Evolutionary conservation across 2,113 vertebrate genomes (phyloP), one percentile per base, ranked within the genome.

Genomic region (Carassius auratus): DNA sequence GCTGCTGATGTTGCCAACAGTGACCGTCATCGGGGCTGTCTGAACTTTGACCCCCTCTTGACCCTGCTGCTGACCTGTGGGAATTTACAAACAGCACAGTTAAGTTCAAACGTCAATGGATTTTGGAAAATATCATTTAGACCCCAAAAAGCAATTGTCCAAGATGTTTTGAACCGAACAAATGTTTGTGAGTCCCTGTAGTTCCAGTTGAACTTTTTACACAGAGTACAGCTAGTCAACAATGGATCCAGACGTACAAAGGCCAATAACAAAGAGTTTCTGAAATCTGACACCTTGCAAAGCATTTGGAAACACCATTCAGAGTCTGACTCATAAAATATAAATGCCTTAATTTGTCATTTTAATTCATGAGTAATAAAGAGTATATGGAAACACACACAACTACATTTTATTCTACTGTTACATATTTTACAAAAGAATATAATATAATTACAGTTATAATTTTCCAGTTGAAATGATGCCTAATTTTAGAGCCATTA

Each of bases 41-140:
- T 99, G 98, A 81, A 97, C 96, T 93, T 99, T 99, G 71, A 97
- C 95, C 85, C 96, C 96, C 76, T 98, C 97, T 89, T 97, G 97
- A 93, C 95, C 95, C 94, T 98, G 97, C 90, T 97, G 96, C 89
- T 99, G 98, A 95, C 98, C 98, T 99, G 26, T 76, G 23, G 0
- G 45, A 23, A 8, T 33, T 61, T 3, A 19, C 15, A 86, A 78
- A 77, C 45, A 69, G 21, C 1, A 45, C 42, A 15, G 55, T 4
- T 42, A 64, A 82, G 48, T 5, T 78, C 59, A 13, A 79, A 61
- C 5, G 3, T 19, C 50, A 36, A 13, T 57, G 10, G 45, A 12
- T 48, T 48, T 48, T 48, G 45, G 10, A 9, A 48, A 48, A 48
- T 26, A 64, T 13, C 2, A 64, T 64, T 33, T 68, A 68, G 26